Conservation (phyloP, 2,797 vertebrate species). For the Melanotaenia boesemani region DNA sequence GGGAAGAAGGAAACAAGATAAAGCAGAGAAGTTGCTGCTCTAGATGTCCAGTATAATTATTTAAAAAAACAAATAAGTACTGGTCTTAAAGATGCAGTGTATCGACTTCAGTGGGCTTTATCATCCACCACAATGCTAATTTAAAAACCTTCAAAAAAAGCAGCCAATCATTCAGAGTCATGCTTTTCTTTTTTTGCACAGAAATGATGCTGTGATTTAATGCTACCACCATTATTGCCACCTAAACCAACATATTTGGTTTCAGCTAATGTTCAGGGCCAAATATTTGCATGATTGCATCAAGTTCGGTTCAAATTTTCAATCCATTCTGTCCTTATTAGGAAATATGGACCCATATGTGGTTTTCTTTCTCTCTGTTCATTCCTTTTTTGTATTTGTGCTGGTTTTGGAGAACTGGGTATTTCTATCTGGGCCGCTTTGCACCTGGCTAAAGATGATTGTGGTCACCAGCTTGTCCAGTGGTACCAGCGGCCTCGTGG, state of each 20-base stretch:
- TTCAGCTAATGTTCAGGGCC: not conserved
- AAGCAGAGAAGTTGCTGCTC: no score
- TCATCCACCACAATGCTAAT: no score
- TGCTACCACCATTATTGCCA: not conserved
- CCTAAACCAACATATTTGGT: not conserved
- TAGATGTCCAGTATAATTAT: no score
- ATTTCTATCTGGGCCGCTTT: slow-evolving; percentile 38
- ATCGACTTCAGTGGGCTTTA: no score
- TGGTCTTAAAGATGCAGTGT: no score
- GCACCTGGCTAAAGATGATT: slow-evolving; percentile 35
- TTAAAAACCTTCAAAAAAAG: no score
- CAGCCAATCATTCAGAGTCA: no score
- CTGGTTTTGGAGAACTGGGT: slow-evolving; percentile 41
- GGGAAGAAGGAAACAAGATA: no score
- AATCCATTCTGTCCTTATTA: slow-evolving; percentile 6
- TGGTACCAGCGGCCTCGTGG: slow-evolving; percentile 32
- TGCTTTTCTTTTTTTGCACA: no score
- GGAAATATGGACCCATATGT: slow-evolving; percentile 15
- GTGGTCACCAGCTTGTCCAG: slow-evolving; percentile 44
- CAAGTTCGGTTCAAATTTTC: slow-evolving; percentile 3
- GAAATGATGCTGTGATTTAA: not conserved
- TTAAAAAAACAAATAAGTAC: no score
- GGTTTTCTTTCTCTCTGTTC: slow-evolving; percentile 34
- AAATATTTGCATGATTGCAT: slow-evolving; percentile 28
- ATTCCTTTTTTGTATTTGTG: slow-evolving; percentile 54